These are phyloP conservation scores for Amitus sp. DNA, from an alignment of 2,888 invertebrate genomes.

Conservation along the genomic window DNA sequence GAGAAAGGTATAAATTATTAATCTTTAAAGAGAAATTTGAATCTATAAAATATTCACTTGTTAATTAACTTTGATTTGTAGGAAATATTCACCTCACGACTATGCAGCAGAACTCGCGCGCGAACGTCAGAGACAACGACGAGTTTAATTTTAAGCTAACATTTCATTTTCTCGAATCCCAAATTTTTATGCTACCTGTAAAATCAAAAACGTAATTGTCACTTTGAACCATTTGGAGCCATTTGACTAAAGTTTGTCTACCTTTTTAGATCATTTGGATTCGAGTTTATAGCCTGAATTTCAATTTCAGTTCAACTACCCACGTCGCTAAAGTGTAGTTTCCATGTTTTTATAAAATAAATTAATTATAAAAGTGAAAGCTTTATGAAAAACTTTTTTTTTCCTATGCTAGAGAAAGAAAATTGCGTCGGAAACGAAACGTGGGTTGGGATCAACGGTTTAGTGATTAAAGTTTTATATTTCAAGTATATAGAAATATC, in stretches of 20 bases:
- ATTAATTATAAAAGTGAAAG: conserved; percentile 18
- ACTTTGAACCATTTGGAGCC: conserved; percentile 61
- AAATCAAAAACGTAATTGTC: too few relatives aligned
- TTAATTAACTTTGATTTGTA: conserved; percentile 36
- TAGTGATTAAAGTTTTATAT: conserved; percentile 31
- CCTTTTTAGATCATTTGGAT: conserved; percentile 10
- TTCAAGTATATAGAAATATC: conserved; percentile 55
- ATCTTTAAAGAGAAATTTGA: too few relatives aligned
- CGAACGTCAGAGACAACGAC: conserved; percentile 64
- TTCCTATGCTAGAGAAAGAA: too few relatives aligned
- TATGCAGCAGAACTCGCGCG: conserved; percentile 62
- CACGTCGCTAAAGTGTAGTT: conserved; percentile 55
- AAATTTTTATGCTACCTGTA: too few relatives aligned
- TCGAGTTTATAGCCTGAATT: conserved; percentile 48
- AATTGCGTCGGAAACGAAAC: too few relatives aligned
- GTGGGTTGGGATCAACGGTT: too few relatives aligned
- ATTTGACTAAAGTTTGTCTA: conserved; percentile 40
- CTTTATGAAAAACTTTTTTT: too few relatives aligned
- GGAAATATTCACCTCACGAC: conserved; percentile 58
- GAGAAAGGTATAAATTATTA: too few relatives aligned
- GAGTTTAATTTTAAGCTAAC: conserved; percentile 47
- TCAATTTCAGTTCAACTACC: conserved; percentile 53
- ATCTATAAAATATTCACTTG: too few relatives aligned
- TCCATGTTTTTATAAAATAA: conserved; percentile 62
- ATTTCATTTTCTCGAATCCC: too few relatives aligned